Evolutionary conservation across 2,113 vertebrate species (phyloP), one percentile per base, ranked within the genome.

Genomic region (Lycaon pictus): DNA sequence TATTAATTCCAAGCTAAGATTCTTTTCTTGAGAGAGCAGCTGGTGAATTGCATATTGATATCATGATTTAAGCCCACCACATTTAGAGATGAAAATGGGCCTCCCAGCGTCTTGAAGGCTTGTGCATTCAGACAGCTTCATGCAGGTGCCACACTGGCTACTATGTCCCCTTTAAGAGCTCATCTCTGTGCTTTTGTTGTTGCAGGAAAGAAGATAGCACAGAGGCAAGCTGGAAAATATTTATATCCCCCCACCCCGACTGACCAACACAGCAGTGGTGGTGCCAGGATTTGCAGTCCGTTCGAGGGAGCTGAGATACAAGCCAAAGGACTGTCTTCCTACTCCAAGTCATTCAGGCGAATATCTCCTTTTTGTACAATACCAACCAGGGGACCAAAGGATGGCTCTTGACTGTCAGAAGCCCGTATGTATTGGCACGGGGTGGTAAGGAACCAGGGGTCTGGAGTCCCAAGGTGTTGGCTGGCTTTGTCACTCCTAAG

Each of bases 141-240:
- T 19, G 19, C 12, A 5, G 72, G n/a, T 37, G n/a, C 23, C 11
- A 0, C 16, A 1, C 8, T 10, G 81, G 25, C 12, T 3, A 27
- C 29, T 19, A 2, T 6, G 51, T 53, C 32, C 35, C 37, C 58
- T 43, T 32, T 83, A 58, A 87, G 48, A 72, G 37, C 90, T 72
- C 23, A 74, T 10, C 25, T 69, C 11, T 27, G 35, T 80, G 77
- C 11, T 77, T 90, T 71, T 51, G 35, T 71, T 72, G 23, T 95
- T 90, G 11, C 91, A 97, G 98, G 96, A 95, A 90, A 80, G 95
- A 90, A 96, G 96, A 60, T 32, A 11, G 23, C 35, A 51, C 27
- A 35, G 43, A 83, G 55, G 25, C 25, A 23, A 17, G 12, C 63
- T 84, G 37, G 84, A 32, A 35, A n/a, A 37, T 15, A 43, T 3